Base-by-base conservation (phyloP, 37 sponge, comb jelly and placozoan genomes). In the Oscarella lobularis region DNA sequence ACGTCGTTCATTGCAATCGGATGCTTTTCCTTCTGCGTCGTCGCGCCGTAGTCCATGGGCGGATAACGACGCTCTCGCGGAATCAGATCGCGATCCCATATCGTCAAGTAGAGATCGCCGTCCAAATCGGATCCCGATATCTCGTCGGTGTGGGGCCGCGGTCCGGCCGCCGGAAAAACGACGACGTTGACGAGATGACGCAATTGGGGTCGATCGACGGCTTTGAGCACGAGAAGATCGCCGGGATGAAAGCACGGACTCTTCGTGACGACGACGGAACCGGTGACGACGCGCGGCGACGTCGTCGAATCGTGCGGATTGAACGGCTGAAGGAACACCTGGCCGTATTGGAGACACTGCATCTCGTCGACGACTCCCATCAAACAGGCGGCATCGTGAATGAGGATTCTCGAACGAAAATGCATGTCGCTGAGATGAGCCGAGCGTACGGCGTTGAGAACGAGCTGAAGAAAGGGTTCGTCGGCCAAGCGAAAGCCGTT, bases 161-260 rank as follows among this genome's bases (percentile, higher is more conserved):
- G 48, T 5, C 81, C 81, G 40, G 73, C 38, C 1, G 74, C 74
- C 3, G 81, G 81, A 70, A 80, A 80, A 66, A 80, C 81, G 1
- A 80, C 31, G 3, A 41, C 60, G 36, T 80, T 67, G 20, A 72
- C 73, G 30, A 80, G 74, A 31, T 72, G 74, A 2, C 31, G 39
- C 1, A 80, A 75, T 9, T 65, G 73, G 14, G 78, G 74, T 1
- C 32, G 67, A 75, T 67, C 67, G 3, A 90, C 82, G 3, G 91
- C 87, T 6, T 3, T 83, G 31, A 90, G 66, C 2, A 80, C 75
- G 29, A 86, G 86, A 14, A 90, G 68, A 66, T 90, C 91, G 3
- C 91, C 91, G 20, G 86, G 80, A 30, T 85, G 77, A 76, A 85
- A 86, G 66, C 91, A 90, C n/a, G 91, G 91, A 41, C 81, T 90